These are phyloP conservation scores for Allacma fusca DNA, from an alignment of 2,888 invertebrate species.

Conservation along the genomic window DNA sequence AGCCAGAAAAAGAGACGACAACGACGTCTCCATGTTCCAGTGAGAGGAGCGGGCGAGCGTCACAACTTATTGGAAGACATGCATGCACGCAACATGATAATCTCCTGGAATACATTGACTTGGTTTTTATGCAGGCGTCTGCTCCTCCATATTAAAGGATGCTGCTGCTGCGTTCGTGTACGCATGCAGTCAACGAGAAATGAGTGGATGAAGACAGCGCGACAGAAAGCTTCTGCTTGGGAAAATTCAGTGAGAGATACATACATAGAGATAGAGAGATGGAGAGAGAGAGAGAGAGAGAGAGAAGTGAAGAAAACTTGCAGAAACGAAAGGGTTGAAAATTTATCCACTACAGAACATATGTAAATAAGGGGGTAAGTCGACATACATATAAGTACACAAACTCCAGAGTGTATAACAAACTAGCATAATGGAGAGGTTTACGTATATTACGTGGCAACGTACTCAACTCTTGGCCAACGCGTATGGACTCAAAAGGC, in stretches of 20 bases:
- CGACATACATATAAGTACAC: too few species aligned
- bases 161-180: neutral
- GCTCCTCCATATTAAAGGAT: neutral
- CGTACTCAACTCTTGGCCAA: too few species aligned
- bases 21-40: neutral
- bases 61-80: neutral
- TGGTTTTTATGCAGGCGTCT: conserved; percentile 1
- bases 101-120: conserved; percentile 12
- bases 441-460: too few species aligned
- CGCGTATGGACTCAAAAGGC: neutral
- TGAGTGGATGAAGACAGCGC: conserved; percentile 24
- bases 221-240: conserved; percentile 6
- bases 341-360: too few species aligned
- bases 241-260: neutral
- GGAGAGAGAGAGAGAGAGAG: conserved; percentile 4
- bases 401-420: too few species aligned
- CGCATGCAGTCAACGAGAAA: conserved; percentile 16
- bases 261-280: conserved; percentile 9
- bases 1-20: neutral
- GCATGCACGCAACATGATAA: neutral
- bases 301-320: neutral
- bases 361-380: too few species aligned
- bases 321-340: too few species aligned
- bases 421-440: too few species aligned
- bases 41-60: neutral